phyloP scores from a whole-genome alignment of 2,113 vertebrate species.

The Stegostoma tigrinum region DNA sequence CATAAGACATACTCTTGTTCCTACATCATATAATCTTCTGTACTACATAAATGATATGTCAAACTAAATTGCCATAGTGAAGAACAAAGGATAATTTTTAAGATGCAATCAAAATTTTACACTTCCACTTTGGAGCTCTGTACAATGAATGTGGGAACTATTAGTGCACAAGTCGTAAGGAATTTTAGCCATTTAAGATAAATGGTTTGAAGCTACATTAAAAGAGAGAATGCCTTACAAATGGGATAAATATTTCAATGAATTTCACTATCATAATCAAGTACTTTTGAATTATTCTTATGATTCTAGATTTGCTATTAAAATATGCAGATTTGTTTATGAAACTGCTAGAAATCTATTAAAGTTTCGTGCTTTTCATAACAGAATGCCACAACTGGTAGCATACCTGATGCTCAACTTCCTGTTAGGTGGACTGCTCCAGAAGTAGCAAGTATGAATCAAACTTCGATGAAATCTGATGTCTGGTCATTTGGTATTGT shows the following conservation, averaged over 20 bases:
- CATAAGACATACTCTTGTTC: not conserved
- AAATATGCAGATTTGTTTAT: not conserved
- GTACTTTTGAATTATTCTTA: not conserved
- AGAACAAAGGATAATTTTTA: not conserved
- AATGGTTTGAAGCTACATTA: not conserved
- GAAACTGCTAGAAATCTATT: not conserved
- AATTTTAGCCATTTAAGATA: not conserved
- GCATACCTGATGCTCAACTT: not conserved
- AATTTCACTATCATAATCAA: not conserved
- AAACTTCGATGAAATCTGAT: slow-evolving; percentile 24
- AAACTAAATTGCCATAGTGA: not conserved
- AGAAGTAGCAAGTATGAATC: not conserved
- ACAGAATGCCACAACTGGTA: not conserved
- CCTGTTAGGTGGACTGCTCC: slow-evolving; percentile 27
- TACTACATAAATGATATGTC: not conserved
- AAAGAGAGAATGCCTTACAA: not conserved
- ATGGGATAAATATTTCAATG: not conserved
- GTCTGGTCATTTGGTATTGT: slow-evolving; percentile 9
- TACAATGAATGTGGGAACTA: not conserved
- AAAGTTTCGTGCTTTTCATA: not conserved
- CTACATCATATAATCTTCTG: not conserved
- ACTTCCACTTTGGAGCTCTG: not conserved
- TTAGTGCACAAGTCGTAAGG: not conserved
- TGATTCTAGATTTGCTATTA: not conserved
- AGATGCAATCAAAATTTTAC: not conserved